These are phyloP conservation scores for Calameuta filiformis DNA, from an alignment of 2,888 invertebrate genomes.

Conservation along the genomic window DNA sequence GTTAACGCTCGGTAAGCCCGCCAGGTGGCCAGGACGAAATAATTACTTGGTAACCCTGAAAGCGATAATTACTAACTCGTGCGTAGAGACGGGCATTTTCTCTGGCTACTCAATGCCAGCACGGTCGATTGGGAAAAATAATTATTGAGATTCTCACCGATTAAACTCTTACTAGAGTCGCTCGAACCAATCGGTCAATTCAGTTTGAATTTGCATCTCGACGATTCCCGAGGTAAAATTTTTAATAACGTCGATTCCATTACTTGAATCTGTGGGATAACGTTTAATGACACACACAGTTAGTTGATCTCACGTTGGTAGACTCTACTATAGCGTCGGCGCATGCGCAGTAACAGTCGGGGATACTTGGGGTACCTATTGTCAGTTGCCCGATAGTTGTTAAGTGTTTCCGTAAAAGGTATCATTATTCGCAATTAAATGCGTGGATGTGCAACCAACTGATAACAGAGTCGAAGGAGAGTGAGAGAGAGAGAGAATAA, in stretches of 20 bases:
- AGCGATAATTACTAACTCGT: neutral
- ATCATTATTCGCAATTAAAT: neutral
- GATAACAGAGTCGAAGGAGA: neutral
- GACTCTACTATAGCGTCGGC: too few species aligned
- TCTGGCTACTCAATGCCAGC: neutral
- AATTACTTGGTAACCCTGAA: neutral
- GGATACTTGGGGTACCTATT: neutral
- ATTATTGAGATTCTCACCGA: neutral
- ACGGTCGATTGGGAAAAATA: neutral
- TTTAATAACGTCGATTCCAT: neutral
- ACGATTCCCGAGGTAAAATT: neutral
- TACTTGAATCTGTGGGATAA: too few species aligned
- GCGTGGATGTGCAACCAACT: neutral
- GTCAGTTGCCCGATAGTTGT: neutral
- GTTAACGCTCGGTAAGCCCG: neutral
- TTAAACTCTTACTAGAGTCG: neutral
- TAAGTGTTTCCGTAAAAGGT: neutral
- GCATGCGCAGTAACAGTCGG: neutral
- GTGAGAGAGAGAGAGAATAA: neutral
- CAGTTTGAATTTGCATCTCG: neutral
- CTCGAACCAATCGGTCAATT: neutral
- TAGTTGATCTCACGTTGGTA: too few species aligned
- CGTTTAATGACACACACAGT: too few species aligned
- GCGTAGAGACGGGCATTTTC: neutral
- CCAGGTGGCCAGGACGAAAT: slow-evolving; percentile 6